Conservation (phyloP, 2,797 vertebrate species). For the Linurgus olivaceus region DNA sequence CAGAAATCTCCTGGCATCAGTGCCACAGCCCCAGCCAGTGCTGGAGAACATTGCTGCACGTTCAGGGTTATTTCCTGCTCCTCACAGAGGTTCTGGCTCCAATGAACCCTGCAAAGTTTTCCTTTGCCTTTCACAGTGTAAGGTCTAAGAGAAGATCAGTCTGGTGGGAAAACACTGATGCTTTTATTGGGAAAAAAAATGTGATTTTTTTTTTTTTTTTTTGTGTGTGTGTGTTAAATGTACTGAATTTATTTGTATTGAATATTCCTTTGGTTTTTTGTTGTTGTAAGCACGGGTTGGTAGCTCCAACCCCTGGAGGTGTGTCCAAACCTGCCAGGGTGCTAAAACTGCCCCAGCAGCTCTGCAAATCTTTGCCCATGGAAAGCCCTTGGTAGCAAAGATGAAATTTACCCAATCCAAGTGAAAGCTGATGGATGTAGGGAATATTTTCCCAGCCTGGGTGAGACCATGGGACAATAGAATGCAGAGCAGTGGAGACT, state of each 20-base stretch:
- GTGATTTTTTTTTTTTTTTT: background rate
- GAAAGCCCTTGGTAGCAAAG: background rate
- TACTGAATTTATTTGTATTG: background rate
- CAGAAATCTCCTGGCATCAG: background rate
- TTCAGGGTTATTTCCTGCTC: background rate
- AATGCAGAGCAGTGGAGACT: background rate
- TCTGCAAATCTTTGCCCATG: accelerated
- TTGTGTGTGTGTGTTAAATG: background rate
- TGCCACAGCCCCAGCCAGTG: background rate
- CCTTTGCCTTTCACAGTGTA: background rate
- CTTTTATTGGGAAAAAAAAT: background rate
- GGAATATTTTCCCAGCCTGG: background rate
- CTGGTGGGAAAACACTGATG: background rate
- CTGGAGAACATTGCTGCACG: background rate
- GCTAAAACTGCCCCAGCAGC: background rate
- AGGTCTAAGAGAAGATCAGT: background rate
- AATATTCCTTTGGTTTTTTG: background rate
- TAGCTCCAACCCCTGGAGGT: accelerated
- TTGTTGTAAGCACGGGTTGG: background rate
- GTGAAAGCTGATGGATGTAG: accelerated
- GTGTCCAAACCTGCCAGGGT: background rate
- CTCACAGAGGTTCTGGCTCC: background rate
- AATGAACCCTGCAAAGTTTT: background rate
- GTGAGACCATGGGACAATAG: background rate
- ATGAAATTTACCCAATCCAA: background rate